Evolutionary conservation across 2,888 invertebrate species (phyloP).

Genomic region (Plemyria rubiginata): DNA sequence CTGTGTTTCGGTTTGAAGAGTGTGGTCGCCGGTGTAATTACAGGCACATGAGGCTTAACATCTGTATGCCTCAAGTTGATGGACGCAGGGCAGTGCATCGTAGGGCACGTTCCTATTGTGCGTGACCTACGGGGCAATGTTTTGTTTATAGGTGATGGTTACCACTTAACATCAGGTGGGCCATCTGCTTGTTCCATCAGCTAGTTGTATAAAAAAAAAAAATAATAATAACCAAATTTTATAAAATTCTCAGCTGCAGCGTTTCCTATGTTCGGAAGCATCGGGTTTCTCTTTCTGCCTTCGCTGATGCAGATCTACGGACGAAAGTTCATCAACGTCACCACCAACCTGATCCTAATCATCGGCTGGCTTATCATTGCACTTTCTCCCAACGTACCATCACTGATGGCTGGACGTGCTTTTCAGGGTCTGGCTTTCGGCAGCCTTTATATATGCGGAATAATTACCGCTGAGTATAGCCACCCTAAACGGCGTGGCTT

Average conservation of each 20-base stretch:
- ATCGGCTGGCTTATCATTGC: constrained; percentile 45
- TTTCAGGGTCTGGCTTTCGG: constrained; percentile 45
- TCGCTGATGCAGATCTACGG: constrained; percentile 18
- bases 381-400: constrained; percentile 30
- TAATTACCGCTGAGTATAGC: constrained; percentile 45
- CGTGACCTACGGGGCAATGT: too few species aligned
- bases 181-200: too few species aligned
- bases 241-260: constrained; percentile 9
- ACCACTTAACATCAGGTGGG: too few species aligned
- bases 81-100: too few species aligned
- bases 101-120: too few species aligned
- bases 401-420: constrained; percentile 42
- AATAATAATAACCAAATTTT: background rate
- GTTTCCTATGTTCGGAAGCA: constrained; percentile 10
- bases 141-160: too few species aligned
- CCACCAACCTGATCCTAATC: constrained; percentile 22
- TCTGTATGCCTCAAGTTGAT: too few species aligned
- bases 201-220: too few species aligned
- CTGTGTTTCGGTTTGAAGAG: too few species aligned
- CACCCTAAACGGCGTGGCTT: constrained; percentile 41
- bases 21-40: too few species aligned
- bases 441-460: constrained; percentile 34
- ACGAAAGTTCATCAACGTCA: constrained; percentile 8
- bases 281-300: constrained; percentile 17
- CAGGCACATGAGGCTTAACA: too few species aligned